These are phyloP conservation scores for Melinopterus prodromus DNA, from an alignment of 2,888 invertebrate species.

Conservation along the genomic window DNA sequence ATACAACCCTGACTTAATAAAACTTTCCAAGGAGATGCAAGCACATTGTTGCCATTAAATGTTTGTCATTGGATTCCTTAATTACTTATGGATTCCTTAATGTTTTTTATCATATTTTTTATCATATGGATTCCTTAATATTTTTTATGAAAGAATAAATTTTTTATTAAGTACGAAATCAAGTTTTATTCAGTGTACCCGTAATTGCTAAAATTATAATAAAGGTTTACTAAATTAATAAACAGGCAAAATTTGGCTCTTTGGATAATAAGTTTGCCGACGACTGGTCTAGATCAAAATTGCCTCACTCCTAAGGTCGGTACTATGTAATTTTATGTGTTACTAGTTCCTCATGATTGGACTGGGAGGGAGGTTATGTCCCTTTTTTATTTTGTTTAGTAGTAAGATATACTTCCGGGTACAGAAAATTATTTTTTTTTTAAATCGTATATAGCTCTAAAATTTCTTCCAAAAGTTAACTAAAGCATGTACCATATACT, in stretches of 20 bases:
- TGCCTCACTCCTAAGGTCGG: too few relatives aligned
- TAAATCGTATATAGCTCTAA: too few relatives aligned
- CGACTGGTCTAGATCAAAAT: conserved; percentile 21
- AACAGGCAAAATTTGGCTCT: conserved; percentile 27
- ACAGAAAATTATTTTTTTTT: too few relatives aligned
- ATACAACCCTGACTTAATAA: conserved; percentile 39
- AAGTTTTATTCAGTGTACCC: conserved; percentile 20
- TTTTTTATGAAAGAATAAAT: background rate
- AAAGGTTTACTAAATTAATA: background rate
- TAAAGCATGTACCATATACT: too few relatives aligned
- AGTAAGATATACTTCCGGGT: too few relatives aligned
- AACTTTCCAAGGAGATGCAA: conserved; percentile 44
- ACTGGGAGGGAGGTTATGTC: too few relatives aligned
- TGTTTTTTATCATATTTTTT: background rate
- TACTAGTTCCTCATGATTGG: too few relatives aligned
- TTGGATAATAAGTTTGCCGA: conserved; percentile 25
- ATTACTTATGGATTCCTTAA: background rate
- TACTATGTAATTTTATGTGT: too few relatives aligned
- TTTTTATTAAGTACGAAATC: conserved; percentile 19
- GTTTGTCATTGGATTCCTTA: background rate
- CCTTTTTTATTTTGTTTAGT: too few relatives aligned
- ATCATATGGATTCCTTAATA: background rate
- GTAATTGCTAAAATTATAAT: conserved; percentile 18
- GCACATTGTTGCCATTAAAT: conserved; percentile 38
- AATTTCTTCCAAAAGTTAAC: too few relatives aligned